Base-by-base conservation (phyloP, 2,888 invertebrate genomes). In the Meghimatium bilineatum region DNA sequence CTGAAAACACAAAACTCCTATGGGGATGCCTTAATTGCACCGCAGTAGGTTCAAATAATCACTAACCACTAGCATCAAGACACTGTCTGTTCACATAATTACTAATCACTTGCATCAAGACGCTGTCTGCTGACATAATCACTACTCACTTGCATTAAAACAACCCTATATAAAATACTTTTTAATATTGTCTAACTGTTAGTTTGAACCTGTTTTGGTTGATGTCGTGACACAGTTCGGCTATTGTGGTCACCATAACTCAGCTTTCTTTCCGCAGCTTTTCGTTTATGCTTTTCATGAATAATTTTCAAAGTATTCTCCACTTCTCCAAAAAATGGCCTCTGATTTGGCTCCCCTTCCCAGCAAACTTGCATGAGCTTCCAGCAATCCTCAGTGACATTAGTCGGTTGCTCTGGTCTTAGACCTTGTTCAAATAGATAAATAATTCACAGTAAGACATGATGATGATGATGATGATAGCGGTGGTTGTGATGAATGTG, bases 331-430 rank as follows among this genome's bases (percentile, higher is more conserved):
- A 97, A 94, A n/a, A 96, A 94, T 0, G 97, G 97, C 26, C 97
- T 94, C 86, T 95, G 95, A 0, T 94, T 92, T 0, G 97, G 96
- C 86, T 97, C 96, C 0, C 96, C 95, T 52, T 96, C 95, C 97
- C 97, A 97, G 91, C 97, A 97, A 60, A 96, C 95, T 91, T 96
- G 95, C 97, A 97, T 97, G 60, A 97, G 94, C 75, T 95, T 94
- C 97, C 97, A 97, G 92, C 97, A 97, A 38, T 96, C 96, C 85
- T 96, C 95, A 74, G 96, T 95, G 94, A 97, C 97, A 87, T 95
- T 94, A 0, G 95, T 94, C 29, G 97, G 94, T 79, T 96, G 95
- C 93, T 97, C 97, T 5, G 97, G 97, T 10, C 97, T 95, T 23
- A 96, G 95, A 80, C 97, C 97, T 97, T 90, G 63, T 14, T 49